Evolutionary conservation across 2,113 vertebrate genomes (phyloP).

Genomic region (Xenopus laevis): DNA sequence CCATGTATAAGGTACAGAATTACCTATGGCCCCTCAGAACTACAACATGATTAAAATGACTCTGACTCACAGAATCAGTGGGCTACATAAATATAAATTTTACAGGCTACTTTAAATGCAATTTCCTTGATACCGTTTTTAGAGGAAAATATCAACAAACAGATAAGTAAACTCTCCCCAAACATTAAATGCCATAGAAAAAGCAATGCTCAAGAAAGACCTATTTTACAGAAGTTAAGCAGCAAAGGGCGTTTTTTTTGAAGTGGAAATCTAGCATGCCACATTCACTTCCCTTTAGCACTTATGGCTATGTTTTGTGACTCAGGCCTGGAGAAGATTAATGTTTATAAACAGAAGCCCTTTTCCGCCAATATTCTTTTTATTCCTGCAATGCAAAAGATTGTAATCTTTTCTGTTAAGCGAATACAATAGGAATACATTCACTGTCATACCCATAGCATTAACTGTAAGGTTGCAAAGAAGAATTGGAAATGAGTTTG

Average conservation of each 20-base stretch:
- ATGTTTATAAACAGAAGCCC: background rate
- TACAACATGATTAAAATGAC: too few relatives aligned
- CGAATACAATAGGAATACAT: conserved; percentile 20
- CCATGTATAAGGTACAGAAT: too few relatives aligned
- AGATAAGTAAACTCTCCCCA: background rate
- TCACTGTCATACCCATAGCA: conserved; percentile 3
- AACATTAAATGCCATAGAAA: conserved; percentile 1
- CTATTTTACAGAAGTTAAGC: background rate
- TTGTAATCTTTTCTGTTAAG: conserved; percentile 18
- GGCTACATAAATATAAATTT: too few relatives aligned
- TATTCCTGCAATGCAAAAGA: conserved; percentile 8
- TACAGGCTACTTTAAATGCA: too few relatives aligned
- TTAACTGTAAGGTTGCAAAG: conserved; percentile 14
- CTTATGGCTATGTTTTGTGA: background rate
- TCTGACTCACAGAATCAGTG: too few relatives aligned
- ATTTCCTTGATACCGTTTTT: too few relatives aligned
- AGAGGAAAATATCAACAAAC: background rate
- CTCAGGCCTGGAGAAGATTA: conserved; percentile 9
- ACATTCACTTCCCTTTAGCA: background rate
- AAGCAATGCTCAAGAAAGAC: background rate
- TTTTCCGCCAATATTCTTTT: background rate
- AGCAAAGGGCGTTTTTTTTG: conserved; percentile 1
- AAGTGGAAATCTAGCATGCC: conserved; percentile 7
- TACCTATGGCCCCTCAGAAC: too few relatives aligned
- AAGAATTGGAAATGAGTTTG: conserved; percentile 13